A percentile compares a stretch with the other conserved stretches of the same genome.
These are phyloP conservation scores for Neotoxoptera formosana DNA, from an alignment of 1,140 invertebrate species.

Conservation along the genomic window DNA sequence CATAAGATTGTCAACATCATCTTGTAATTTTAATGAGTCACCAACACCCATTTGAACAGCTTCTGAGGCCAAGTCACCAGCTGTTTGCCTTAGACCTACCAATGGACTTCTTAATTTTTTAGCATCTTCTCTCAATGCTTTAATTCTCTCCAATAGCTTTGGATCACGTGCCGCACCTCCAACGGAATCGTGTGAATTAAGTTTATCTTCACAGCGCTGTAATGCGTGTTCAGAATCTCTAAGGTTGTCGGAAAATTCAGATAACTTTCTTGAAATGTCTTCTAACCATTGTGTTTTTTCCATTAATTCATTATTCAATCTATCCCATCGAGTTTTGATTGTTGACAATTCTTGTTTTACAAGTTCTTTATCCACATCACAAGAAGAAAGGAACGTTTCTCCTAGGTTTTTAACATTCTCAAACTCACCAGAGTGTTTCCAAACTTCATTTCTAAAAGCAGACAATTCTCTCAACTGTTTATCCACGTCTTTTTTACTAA, in stretches of 20 bases:
- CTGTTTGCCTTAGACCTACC: conserved; percentile 73
- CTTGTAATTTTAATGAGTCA: conserved; percentile 67
- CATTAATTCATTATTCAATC: conserved; percentile 77
- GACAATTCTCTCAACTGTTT: conserved; percentile 90
- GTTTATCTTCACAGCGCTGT: conserved; percentile 85
- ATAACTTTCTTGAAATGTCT: conserved; percentile 80
- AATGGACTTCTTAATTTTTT: conserved; percentile 79
- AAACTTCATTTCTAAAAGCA: conserved; percentile 89
- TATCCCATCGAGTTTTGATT: conserved; percentile 89
- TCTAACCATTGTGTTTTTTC: conserved; percentile 81
- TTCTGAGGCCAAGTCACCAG: conserved; percentile 78
- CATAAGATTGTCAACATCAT: conserved; percentile 79
- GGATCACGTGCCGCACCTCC: conserved; percentile 81
- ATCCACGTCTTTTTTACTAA: conserved; percentile 86
- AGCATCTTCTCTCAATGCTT: conserved; percentile 78
- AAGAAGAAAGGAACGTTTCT: conserved; percentile 83
- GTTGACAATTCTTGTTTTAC: conserved; percentile 82
- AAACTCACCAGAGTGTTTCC: conserved; percentile 91
- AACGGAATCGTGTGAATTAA: conserved; percentile 80
- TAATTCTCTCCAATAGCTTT: conserved; percentile 82
- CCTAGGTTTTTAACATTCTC: conserved; percentile 86
- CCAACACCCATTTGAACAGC: conserved; percentile 70
- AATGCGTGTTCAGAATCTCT: conserved; percentile 82
- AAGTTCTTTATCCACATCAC: conserved; percentile 89
- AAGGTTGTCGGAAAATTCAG: conserved; percentile 85